These are phyloP conservation scores for Lindbergichthys nudifrons DNA, from an alignment of 2,797 vertebrate genomes.

Conservation along the genomic window DNA sequence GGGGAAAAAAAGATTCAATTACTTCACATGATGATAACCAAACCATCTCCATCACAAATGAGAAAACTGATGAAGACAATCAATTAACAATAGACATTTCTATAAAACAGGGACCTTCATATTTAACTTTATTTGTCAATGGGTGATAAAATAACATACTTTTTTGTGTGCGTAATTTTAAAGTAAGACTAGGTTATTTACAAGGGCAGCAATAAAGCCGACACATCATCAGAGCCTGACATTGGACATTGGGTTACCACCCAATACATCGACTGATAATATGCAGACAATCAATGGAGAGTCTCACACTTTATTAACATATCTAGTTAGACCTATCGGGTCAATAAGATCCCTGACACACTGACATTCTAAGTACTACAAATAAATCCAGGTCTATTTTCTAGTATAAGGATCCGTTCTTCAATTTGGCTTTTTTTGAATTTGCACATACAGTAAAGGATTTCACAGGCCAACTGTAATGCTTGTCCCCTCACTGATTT, in stretches of 20 bases:
- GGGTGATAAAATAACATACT: not conserved
- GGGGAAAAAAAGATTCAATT: not conserved
- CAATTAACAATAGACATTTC: no score
- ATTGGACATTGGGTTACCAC: conserved; percentile 56
- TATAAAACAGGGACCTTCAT: not conserved
- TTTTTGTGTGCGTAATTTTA: not conserved
- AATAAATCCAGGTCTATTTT: conserved; percentile 42
- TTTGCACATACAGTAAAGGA: conserved; percentile 25
- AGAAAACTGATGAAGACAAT: not conserved
- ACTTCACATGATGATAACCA: no score
- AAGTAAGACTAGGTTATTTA: conserved; percentile 28
- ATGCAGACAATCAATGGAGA: conserved; percentile 68
- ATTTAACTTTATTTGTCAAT: not conserved
- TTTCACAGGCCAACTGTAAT: conserved; percentile 14
- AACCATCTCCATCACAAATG: not conserved
- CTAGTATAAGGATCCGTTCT: conserved; percentile 10
- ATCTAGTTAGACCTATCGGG: conserved; percentile 61
- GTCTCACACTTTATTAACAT: conserved; percentile 75
- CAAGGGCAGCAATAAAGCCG: conserved; percentile 36
- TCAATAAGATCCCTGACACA: conserved; percentile 60
- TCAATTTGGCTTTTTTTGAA: conserved; percentile 29
- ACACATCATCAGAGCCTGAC: conserved; percentile 44
- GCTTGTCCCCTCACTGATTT: conserved; percentile 40
- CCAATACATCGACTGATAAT: conserved; percentile 64
- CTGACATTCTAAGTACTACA: conserved; percentile 38